Evolutionary conservation across 1,140 invertebrate genomes (phyloP).

Genomic region (Coboldia fuscipes): DNA sequence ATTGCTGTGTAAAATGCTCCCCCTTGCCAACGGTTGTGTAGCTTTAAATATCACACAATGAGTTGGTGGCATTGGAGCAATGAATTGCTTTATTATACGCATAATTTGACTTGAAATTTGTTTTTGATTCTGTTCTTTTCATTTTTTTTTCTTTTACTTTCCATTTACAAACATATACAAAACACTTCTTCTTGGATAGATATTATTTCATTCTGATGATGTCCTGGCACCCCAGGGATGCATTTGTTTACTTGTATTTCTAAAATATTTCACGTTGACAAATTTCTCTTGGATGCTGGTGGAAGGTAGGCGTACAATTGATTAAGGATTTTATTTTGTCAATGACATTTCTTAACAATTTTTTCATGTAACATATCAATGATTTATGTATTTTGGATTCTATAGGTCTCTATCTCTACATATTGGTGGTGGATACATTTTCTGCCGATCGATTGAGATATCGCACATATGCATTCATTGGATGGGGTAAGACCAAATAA

Average conservation of each 20-base stretch:
- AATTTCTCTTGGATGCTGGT: constrained; percentile 99
- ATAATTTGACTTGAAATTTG: too few species aligned
- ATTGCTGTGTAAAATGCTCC: too few species aligned
- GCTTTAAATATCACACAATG: too few species aligned
- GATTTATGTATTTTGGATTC: constrained; percentile 10
- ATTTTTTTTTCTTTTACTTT: constrained; percentile 7
- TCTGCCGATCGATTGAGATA: constrained; percentile 77
- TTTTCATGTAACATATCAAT: neutral
- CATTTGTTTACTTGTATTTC: constrained; percentile 45
- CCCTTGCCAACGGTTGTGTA: too few species aligned
- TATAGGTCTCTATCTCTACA: constrained; percentile 75
- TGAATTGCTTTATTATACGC: too few species aligned
- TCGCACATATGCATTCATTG: constrained; percentile 67
- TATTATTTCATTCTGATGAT: constrained; percentile 21
- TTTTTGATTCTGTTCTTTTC: constrained; percentile 1
- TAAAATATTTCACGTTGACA: constrained; percentile 78
- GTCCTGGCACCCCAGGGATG: constrained; percentile 31
- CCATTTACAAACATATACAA: constrained; percentile 21
- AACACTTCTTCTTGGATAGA: too few species aligned
- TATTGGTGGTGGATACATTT: constrained; percentile 82
- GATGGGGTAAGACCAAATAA: constrained; percentile 66
- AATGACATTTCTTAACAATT: neutral
- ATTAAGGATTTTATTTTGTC: neutral
- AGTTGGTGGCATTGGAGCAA: too few species aligned
- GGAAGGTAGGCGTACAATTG: constrained; percentile 45